These are phyloP conservation scores for Mormyrops boulengeri DNA, from an alignment of 2,797 vertebrate genomes.

Conservation along the genomic window DNA sequence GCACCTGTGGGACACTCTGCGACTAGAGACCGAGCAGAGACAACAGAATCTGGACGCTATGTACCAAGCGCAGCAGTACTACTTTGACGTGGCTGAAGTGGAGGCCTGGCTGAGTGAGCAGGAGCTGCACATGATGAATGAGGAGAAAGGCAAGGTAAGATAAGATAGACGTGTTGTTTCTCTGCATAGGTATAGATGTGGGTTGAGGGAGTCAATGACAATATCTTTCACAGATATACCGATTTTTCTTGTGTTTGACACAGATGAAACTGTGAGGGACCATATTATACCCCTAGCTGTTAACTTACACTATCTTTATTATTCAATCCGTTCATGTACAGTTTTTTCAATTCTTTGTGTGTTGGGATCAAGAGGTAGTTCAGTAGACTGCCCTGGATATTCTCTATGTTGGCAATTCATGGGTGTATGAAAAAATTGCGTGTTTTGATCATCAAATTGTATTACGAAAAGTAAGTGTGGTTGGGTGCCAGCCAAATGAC, in stretches of 20 bases:
- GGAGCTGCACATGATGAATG: conserved; percentile 91
- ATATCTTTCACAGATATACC: neutral
- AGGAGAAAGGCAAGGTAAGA: conserved; percentile 89
- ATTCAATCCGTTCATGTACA: too few species aligned
- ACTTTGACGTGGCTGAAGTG: conserved; percentile 83
- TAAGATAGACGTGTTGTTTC: neutral
- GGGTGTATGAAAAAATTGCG: too few species aligned
- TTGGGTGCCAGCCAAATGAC: too few species aligned
- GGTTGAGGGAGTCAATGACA: neutral
- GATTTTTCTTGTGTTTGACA: neutral
- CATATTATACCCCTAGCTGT: too few species aligned
- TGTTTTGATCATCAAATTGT: too few species aligned
- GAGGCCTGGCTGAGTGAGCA: conserved; percentile 93
- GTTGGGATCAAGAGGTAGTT: too few species aligned
- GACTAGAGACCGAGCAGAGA: conserved; percentile 70
- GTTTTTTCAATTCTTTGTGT: too few species aligned
- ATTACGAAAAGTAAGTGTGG: too few species aligned
- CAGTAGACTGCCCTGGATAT: too few species aligned
- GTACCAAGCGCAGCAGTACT: conserved; percentile 89
- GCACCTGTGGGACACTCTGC: conserved; percentile 70
- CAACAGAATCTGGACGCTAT: conserved; percentile 79
- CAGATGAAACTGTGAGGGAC: neutral
- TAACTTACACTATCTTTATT: too few species aligned
- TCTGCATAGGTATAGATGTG: neutral
- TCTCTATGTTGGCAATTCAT: too few species aligned